These are phyloP conservation scores for Prolemur simus DNA, from an alignment of 2,113 vertebrate species.

Conservation along the genomic window DNA sequence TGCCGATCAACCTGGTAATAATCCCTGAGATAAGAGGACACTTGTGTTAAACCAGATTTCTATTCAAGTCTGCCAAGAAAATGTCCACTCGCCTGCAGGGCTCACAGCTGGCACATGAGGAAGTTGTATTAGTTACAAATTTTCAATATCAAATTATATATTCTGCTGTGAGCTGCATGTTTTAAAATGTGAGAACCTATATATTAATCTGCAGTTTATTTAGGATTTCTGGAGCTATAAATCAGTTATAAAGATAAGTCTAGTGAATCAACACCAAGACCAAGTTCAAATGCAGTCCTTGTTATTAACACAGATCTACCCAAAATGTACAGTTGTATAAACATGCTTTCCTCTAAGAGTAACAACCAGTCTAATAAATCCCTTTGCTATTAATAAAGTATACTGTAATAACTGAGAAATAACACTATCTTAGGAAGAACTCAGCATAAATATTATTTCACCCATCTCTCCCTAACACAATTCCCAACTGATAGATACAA, in stretches of 20 bases:
- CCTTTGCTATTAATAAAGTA: neutral
- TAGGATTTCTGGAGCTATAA: neutral
- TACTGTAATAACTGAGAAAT: neutral
- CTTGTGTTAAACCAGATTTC: constrained; percentile 12
- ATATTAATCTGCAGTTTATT: neutral
- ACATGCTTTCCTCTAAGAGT: neutral
- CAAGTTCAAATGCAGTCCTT: neutral
- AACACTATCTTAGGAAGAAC: neutral
- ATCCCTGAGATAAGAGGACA: constrained; percentile 45
- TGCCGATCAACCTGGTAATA: neutral
- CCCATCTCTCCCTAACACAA: neutral
- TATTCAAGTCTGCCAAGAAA: neutral
- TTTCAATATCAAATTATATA: constrained; percentile 42
- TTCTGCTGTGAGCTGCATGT: neutral
- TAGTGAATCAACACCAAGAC: neutral
- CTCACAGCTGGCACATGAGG: constrained; percentile 20
- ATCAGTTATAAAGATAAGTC: neutral
- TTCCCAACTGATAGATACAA: neutral
- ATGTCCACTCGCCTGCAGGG: neutral
- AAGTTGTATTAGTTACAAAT: constrained; percentile 20
- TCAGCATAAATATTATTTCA: neutral
- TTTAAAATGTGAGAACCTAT: neutral
- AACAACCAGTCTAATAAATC: neutral
- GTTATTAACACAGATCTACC: neutral
- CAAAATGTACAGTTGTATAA: neutral